Conservation (phyloP, 2,888 invertebrate genomes). For the Pristionchus fissidentatus region DNA sequence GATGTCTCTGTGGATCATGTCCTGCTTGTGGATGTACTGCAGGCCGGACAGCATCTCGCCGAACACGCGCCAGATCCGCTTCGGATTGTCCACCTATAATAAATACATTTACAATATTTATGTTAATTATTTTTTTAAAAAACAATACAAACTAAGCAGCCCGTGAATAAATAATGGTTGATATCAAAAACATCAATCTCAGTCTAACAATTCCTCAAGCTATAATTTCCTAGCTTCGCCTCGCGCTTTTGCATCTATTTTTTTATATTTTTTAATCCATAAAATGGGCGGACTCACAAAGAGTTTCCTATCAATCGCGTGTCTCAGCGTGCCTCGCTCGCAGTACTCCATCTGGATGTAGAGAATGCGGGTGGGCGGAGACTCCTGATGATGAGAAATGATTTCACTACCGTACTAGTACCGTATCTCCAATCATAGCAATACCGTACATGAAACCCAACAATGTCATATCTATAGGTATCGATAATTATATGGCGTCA, state of each 20-base stretch:
- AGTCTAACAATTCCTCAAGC: no score
- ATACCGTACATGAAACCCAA: neutral
- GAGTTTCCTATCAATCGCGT: constrained; percentile 84
- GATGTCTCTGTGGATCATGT: constrained; percentile 72
- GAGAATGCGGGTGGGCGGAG: constrained; percentile 54
- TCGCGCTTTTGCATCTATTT: no score
- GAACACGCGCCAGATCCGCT: constrained; percentile 84
- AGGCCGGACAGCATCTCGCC: constrained; percentile 89
- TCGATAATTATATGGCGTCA: no score
- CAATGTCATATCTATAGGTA: no score
- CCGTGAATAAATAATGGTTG: no score
- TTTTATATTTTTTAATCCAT: no score
- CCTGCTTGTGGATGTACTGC: constrained; percentile 69
- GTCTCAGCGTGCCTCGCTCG: constrained; percentile 90
- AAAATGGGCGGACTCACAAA: constrained; percentile 50
- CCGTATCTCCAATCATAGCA: neutral
- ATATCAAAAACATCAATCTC: neutral
- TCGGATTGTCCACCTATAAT: constrained; percentile 50
- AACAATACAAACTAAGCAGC: no score
- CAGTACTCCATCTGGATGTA: constrained; percentile 93
- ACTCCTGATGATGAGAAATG: neutral
- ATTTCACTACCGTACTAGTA: neutral
- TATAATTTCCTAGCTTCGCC: no score
- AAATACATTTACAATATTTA: neutral
- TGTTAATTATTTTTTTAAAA: no score